Evolutionary conservation across 2,888 invertebrate species (phyloP).

Genomic region (Oeneis ivallda): DNA sequence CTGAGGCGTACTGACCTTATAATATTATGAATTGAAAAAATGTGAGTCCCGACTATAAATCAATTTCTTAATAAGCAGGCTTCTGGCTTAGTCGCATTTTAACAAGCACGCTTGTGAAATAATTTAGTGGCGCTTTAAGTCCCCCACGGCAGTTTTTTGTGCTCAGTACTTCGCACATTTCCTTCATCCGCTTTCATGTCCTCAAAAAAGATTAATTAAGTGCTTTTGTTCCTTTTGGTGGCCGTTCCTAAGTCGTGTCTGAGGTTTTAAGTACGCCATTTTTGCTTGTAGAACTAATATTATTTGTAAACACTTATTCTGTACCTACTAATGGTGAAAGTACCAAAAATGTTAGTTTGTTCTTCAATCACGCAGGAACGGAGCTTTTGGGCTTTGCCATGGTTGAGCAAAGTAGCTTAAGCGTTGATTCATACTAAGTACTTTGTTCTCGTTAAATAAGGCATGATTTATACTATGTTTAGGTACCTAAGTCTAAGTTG

Average conservation of each 20-base stretch:
- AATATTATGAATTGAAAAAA: too few relatives aligned
- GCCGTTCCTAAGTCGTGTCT: constrained; percentile 56
- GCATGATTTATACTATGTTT: too few relatives aligned
- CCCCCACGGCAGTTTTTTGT: constrained; percentile 57
- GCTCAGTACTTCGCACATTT: constrained; percentile 52
- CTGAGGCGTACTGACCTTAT: background rate
- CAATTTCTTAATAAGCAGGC: constrained; percentile 4
- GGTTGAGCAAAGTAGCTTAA: too few relatives aligned
- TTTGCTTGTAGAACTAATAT: constrained; percentile 12
- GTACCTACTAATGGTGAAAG: constrained; percentile 4
- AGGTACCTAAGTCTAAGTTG: too few relatives aligned
- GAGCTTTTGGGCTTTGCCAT: too few relatives aligned
- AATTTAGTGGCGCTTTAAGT: constrained; percentile 58
- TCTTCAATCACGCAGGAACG: too few relatives aligned
- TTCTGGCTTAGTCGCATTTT: background rate
- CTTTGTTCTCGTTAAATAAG: too few relatives aligned
- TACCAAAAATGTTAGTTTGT: too few relatives aligned
- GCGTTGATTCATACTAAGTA: too few relatives aligned
- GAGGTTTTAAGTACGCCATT: constrained; percentile 34
- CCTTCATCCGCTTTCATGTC: constrained; percentile 60
- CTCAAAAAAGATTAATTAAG: constrained; percentile 75
- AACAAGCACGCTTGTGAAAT: constrained; percentile 40
- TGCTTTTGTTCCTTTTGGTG: constrained; percentile 61
- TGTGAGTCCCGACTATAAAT: background rate
- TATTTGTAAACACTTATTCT: constrained; percentile 1